Conservation (phyloP, 2,113 vertebrate genomes). For the Stercorarius parasiticus region DNA sequence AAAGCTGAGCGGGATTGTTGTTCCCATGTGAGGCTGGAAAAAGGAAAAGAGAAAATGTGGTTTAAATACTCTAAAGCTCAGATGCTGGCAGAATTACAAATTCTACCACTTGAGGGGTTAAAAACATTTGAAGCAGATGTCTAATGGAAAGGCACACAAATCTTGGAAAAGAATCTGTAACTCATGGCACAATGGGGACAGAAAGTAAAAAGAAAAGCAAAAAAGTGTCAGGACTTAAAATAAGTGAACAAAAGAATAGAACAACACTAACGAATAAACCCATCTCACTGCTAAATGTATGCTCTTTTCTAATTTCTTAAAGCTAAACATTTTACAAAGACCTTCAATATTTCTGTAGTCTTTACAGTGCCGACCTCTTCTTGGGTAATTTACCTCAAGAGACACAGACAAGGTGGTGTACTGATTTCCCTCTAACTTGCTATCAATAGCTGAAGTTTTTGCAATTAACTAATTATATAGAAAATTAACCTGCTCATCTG, state of each 20-base stretch:
- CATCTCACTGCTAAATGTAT: neutral
- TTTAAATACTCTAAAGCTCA: neutral
- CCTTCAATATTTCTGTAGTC: neutral
- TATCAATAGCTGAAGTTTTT: neutral
- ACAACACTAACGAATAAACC: neutral
- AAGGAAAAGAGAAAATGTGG: neutral
- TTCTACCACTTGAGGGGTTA: neutral
- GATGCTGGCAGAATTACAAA: neutral
- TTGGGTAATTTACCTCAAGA: neutral
- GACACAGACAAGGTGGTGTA: neutral
- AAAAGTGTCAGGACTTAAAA: neutral
- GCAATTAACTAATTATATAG: slow-evolving; percentile 54
- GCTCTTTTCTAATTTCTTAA: neutral
- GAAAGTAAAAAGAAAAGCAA: neutral
- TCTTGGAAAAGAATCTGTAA: neutral
- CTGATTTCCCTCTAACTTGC: neutral
- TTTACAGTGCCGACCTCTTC: neutral
- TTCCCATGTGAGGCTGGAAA: neutral
- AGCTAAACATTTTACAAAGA: neutral
- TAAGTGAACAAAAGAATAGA: neutral
- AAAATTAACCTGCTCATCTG: slow-evolving; percentile 59
- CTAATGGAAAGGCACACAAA: neutral
- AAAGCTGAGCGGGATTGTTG: neutral
- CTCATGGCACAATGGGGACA: fast-evolving
- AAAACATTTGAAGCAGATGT: neutral